These are phyloP conservation scores for Sprattus sprattus DNA, from an alignment of 2,113 vertebrate genomes.

Conservation along the genomic window DNA sequence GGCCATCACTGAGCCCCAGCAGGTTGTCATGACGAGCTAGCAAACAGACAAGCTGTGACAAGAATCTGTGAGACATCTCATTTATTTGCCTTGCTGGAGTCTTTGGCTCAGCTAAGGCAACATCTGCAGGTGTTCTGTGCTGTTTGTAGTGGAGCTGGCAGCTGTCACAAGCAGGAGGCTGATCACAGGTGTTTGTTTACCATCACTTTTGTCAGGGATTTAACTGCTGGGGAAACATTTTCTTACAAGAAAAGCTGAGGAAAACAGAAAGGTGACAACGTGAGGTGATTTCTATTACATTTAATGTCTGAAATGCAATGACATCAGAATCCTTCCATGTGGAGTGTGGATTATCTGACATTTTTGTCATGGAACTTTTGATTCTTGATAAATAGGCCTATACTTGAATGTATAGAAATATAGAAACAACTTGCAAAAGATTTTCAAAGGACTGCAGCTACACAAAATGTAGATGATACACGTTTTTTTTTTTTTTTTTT, in stretches of 20 bases:
- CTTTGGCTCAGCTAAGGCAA: not conserved
- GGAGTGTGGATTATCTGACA: too few relatives aligned
- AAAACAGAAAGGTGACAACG: too few relatives aligned
- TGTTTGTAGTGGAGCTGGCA: not conserved
- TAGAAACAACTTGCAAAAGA: too few relatives aligned
- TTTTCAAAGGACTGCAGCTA: too few relatives aligned
- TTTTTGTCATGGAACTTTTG: too few relatives aligned
- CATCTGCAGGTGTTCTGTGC: not conserved
- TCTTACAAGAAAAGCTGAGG: not conserved
- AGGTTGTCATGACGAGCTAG: not conserved
- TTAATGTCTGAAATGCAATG: too few relatives aligned
- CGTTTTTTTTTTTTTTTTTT: too few relatives aligned
- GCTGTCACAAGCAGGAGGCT: not conserved
- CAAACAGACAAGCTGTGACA: not conserved
- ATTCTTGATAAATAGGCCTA: too few relatives aligned
- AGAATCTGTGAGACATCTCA: not conserved
- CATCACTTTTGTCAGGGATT: not conserved
- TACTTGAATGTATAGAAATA: too few relatives aligned
- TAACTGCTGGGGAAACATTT: not conserved
- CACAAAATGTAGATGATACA: too few relatives aligned
- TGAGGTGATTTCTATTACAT: too few relatives aligned
- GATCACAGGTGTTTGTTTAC: not conserved
- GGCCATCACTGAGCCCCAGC: not conserved
- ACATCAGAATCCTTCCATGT: too few relatives aligned
- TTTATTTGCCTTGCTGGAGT: not conserved